Evolutionary conservation across 2,888 invertebrate species (phyloP).

Genomic region (Agrotis exclamationis): DNA sequence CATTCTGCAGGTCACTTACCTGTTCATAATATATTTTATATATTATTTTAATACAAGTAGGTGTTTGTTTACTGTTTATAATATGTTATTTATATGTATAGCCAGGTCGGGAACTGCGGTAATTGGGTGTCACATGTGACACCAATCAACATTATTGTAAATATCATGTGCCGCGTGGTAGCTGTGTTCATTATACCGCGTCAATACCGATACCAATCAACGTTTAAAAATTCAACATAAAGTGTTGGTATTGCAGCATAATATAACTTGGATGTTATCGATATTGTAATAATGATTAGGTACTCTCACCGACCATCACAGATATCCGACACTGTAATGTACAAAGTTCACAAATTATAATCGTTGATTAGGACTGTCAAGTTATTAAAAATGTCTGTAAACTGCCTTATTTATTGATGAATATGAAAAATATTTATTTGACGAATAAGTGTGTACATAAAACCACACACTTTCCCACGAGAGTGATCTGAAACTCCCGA

Average conservation of each 20-base stretch:
- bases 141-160: slow-evolving; percentile 15
- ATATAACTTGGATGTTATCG: slow-evolving; percentile 17
- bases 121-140: slow-evolving; percentile 41
- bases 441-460: neutral
- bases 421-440: neutral
- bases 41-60: slow-evolving; percentile 1
- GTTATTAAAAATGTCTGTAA: neutral
- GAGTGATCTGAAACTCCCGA: no score
- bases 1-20: neutral
- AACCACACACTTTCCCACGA: neutral
- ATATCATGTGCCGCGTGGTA: slow-evolving; percentile 9
- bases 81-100: slow-evolving; percentile 6
- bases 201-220: slow-evolving; percentile 16
- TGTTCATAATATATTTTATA: neutral
- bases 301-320: neutral
- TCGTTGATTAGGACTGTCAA: neutral
- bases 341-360: neutral
- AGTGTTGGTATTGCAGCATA: slow-evolving; percentile 16
- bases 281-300: slow-evolving; percentile 23
- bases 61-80: slow-evolving; percentile 13
- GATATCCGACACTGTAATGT: slow-evolving; percentile 9
- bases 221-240: slow-evolving; percentile 3
- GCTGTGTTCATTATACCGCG: slow-evolving; percentile 22
- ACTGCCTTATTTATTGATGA: neutral
- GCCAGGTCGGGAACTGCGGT: neutral